A percentile compares a stretch with the other conserved stretches of the same genome.
Conservation (phyloP, 2,113 vertebrate genomes). For the Gavialis gangeticus region DNA sequence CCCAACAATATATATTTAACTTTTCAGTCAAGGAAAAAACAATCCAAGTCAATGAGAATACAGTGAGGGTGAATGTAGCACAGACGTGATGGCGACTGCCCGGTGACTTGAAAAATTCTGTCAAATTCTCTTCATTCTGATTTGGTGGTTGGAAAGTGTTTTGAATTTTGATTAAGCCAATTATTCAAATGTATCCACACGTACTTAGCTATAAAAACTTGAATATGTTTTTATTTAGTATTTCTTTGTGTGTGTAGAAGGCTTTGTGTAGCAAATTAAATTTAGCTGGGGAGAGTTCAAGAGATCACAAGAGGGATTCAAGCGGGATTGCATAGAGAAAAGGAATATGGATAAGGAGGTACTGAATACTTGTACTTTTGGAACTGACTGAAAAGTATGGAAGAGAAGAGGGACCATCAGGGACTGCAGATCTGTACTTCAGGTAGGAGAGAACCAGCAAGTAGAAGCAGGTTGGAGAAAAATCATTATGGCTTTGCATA, state of each 20-base stretch:
- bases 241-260: background rate
- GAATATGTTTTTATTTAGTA: background rate
- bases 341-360: background rate
- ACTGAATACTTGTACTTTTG: background rate
- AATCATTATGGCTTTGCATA: background rate
- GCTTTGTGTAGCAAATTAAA: background rate
- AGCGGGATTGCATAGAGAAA: background rate
- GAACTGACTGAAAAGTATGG: background rate
- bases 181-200: background rate
- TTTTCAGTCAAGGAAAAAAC: background rate
- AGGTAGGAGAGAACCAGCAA: background rate
- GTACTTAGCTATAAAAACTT: background rate
- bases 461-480: background rate
- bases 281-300: background rate
- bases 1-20: background rate
- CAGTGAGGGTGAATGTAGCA: background rate
- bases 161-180: background rate
- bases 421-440: background rate
- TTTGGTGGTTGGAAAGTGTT: background rate
- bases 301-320: background rate
- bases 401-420: background rate
- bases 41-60: background rate
- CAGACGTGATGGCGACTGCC: background rate
- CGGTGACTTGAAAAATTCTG: background rate
- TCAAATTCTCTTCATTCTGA: background rate